These are phyloP conservation scores for Furnarius figulus DNA, from an alignment of 2,113 vertebrate species.

Conservation along the genomic window DNA sequence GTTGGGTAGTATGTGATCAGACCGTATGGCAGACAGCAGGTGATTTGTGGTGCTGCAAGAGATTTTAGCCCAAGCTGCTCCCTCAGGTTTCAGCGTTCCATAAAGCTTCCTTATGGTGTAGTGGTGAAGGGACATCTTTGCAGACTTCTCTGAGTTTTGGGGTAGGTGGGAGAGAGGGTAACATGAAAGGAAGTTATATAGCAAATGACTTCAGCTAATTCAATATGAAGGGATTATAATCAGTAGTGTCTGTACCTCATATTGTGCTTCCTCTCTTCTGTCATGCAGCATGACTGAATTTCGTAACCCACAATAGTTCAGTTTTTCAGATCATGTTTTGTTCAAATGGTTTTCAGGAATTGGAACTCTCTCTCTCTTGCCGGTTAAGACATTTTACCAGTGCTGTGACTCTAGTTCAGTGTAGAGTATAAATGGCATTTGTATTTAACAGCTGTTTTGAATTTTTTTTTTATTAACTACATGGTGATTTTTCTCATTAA, in stretches of 20 bases:
- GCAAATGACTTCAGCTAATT: neutral
- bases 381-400: neutral
- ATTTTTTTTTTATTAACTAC: neutral
- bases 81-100: neutral
- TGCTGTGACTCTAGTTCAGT: neutral
- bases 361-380: accelerated
- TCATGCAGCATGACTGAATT: neutral
- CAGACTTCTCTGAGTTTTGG: neutral
- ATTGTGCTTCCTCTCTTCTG: neutral
- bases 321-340: neutral
- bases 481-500: neutral
- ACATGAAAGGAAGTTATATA: neutral
- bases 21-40: neutral
- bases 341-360: neutral
- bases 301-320: neutral
- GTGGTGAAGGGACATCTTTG: neutral
- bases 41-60: accelerated
- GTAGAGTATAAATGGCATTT: neutral
- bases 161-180: neutral
- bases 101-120: neutral
- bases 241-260: accelerated
- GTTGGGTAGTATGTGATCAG: neutral
- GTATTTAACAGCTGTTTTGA: neutral
- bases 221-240: neutral
- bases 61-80: neutral